These are phyloP conservation scores for Sebastiscus albofasciatus DNA, from an alignment of 2,797 vertebrate species.

Conservation along the genomic window DNA sequence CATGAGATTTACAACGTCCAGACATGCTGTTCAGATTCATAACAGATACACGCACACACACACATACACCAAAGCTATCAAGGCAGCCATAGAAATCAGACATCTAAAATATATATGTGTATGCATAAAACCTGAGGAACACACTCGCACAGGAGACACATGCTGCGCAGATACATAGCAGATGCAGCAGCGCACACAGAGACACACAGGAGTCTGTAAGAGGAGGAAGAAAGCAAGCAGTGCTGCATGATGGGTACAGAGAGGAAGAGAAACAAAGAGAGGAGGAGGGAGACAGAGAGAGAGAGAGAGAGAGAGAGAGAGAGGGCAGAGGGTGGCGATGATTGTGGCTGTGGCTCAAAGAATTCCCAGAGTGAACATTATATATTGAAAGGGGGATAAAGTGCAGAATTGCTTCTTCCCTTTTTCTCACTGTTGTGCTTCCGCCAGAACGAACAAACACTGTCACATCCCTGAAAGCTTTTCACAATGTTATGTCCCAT, in stretches of 20 bases:
- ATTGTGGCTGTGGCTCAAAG: conserved; percentile 66
- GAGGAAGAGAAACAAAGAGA: conserved; percentile 46
- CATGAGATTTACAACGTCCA: conserved; percentile 38
- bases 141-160: conserved; percentile 33
- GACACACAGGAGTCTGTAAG: conserved; percentile 13
- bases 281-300: conserved; percentile 12
- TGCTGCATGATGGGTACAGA: conserved; percentile 41
- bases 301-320: conserved; percentile 32
- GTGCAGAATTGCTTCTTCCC: conserved; percentile 63
- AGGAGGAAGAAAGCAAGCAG: conserved; percentile 45
- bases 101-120: conserved; percentile 16
- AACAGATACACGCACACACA: conserved; percentile 4
- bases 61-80: background rate
- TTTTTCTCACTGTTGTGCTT: conserved; percentile 54
- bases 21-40: conserved; percentile 33
- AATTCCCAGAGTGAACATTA: conserved; percentile 72
- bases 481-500: conserved; percentile 3
- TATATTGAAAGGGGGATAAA: conserved; percentile 73
- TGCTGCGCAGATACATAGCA: conserved; percentile 49
- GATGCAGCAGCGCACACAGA: conserved; percentile 24
- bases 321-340: conserved; percentile 35
- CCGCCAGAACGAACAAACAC: conserved; percentile 62
- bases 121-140: conserved; percentile 30
- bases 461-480: conserved; percentile 59
- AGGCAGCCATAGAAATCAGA: conserved; percentile 22